A percentile compares a stretch with the other conserved stretches of the same genome.
phyloP scores from a whole-genome alignment of 2,113 vertebrate genomes.

The Bos indicus region DNA sequence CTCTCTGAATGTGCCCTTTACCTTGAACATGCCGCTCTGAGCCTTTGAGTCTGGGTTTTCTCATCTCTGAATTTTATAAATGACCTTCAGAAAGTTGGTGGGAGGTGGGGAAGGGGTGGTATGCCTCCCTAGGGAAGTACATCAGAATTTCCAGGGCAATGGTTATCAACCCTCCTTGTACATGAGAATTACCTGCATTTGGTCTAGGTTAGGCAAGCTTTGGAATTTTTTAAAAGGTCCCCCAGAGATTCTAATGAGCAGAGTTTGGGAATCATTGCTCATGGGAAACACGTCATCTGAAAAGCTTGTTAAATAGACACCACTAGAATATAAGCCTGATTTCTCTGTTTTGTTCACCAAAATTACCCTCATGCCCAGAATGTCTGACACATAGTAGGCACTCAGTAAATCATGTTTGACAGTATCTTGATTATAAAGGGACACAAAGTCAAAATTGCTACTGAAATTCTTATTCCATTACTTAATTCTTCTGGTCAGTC shows the following conservation, averaged over 20 bases:
- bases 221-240: conserved; percentile 25
- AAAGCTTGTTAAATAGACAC: neutral
- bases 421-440: neutral
- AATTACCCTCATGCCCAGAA: neutral
- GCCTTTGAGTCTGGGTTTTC: neutral
- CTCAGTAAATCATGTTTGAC: neutral
- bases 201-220: neutral
- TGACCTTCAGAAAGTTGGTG: neutral
- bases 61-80: neutral
- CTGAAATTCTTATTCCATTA: neutral
- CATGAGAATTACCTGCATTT: neutral
- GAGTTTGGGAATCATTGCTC: neutral
- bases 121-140: neutral
- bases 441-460: neutral
- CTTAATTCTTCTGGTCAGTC: neutral
- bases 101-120: neutral
- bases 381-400: neutral
- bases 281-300: neutral
- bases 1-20: neutral
- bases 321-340: neutral
- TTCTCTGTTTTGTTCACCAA: conserved; percentile 8
- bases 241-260: neutral
- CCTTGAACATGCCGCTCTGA: neutral
- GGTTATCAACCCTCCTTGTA: neutral
- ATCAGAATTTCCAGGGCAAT: conserved; percentile 2